phyloP scores from a whole-genome alignment of 2,888 invertebrate species.

The Xylota sylvarum region DNA sequence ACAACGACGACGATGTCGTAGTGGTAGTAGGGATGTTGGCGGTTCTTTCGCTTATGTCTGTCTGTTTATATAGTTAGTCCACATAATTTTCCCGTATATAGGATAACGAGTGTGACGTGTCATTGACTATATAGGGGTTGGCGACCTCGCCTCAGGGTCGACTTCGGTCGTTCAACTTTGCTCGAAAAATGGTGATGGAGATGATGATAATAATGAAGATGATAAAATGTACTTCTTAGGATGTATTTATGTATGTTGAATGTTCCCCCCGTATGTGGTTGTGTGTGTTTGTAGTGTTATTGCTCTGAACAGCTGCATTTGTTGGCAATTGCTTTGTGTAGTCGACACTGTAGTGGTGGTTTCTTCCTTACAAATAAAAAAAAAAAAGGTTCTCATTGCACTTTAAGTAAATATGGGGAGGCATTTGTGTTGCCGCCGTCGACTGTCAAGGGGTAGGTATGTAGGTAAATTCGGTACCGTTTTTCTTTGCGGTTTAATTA shows the following conservation, averaged over 20 bases:
- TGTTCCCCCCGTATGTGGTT: neutral
- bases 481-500: neutral
- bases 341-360: neutral
- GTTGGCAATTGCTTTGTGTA: conserved; percentile 16
- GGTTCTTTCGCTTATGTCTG: conserved; percentile 66
- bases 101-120: conserved; percentile 74
- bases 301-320: conserved; percentile 65
- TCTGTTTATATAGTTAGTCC: conserved; percentile 68
- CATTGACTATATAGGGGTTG: conserved; percentile 82
- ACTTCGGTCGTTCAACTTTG: conserved; percentile 84
- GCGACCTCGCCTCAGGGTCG: conserved; percentile 85
- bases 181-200: conserved; percentile 42
- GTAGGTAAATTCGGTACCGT: neutral
- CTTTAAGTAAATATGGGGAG: conserved; percentile 9
- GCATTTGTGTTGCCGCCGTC: conserved; percentile 6
- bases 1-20: neutral
- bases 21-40: conserved; percentile 48
- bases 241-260: neutral
- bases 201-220: conserved; percentile 23
- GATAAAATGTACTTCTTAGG: conserved; percentile 11
- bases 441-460: neutral
- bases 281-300: conserved; percentile 31
- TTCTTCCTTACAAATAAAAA: neutral
- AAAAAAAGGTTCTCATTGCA: conserved; percentile 2
- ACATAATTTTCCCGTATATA: conserved; percentile 71